phyloP scores from a whole-genome alignment of 1,140 invertebrate genomes.

The Zaprionus capensis region DNA sequence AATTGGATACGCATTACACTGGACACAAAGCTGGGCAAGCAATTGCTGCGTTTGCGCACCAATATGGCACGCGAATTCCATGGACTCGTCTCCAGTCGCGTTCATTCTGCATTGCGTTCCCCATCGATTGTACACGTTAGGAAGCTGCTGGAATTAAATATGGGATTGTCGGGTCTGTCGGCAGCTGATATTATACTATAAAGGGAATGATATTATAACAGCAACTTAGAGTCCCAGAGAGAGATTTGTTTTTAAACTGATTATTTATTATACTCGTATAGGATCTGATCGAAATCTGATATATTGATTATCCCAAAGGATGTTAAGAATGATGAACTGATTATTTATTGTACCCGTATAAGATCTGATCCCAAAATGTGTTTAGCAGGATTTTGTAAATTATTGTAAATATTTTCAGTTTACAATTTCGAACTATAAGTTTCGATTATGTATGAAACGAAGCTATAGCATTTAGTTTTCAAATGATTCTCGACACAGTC shows the following conservation, averaged over 20 bases:
- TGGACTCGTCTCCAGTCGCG: slow-evolving; percentile 37
- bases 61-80: slow-evolving; percentile 33
- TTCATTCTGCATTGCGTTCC: not conserved
- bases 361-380: not conserved
- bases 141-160: not conserved
- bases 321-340: not conserved
- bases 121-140: not conserved
- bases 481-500: slow-evolving; percentile 1
- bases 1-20: slow-evolving; percentile 33
- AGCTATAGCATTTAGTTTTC: not conserved
- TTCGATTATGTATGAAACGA: not conserved
- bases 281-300: not conserved
- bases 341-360: not conserved
- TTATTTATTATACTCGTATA: not conserved
- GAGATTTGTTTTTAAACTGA: not conserved
- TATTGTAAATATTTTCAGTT: not conserved
- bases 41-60: slow-evolving; percentile 28
- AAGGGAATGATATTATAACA: not conserved
- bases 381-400: not conserved
- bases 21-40: not conserved
- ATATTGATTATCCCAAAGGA: too few species aligned
- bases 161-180: not conserved
- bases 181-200: not conserved
- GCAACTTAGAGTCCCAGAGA: not conserved
- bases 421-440: not conserved